These are phyloP conservation scores for Dryas iulia DNA, from an alignment of 1,140 invertebrate genomes.

Conservation along the genomic window DNA sequence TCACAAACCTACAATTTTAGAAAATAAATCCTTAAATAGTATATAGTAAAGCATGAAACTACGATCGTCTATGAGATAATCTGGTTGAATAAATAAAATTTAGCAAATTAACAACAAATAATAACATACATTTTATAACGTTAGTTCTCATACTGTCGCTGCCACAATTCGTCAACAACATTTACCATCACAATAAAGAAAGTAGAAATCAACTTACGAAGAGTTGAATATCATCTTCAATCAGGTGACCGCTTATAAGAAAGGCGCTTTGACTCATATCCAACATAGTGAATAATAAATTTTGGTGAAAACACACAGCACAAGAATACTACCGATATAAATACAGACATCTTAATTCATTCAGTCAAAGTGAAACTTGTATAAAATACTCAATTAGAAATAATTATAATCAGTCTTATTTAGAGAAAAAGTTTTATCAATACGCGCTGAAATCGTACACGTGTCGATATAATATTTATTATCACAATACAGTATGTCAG, in stretches of 20 bases:
- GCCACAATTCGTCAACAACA: constrained; percentile 77
- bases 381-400: constrained; percentile 80
- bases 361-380: constrained; percentile 78
- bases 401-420: constrained; percentile 82
- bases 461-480: constrained; percentile 68
- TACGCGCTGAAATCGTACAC: constrained; percentile 60
- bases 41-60: constrained; percentile 66
- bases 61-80: constrained; percentile 68
- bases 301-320: constrained; percentile 70
- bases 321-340: constrained; percentile 76
- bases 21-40: constrained; percentile 68
- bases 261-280: constrained; percentile 78
- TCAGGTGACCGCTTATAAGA: constrained; percentile 68
- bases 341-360: constrained; percentile 77
- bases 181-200: constrained; percentile 72
- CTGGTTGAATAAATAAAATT: constrained; percentile 77
- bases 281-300: constrained; percentile 78
- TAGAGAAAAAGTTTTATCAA: constrained; percentile 79
- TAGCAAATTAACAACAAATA: constrained; percentile 76
- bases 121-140: constrained; percentile 60
- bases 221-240: constrained; percentile 57
- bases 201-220: constrained; percentile 55
- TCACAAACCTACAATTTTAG: constrained; percentile 69
- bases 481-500: constrained; percentile 81
- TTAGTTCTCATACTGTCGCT: constrained; percentile 68